Base-by-base conservation (phyloP, 2,113 vertebrate genomes). In the Procavia capensis region DNA sequence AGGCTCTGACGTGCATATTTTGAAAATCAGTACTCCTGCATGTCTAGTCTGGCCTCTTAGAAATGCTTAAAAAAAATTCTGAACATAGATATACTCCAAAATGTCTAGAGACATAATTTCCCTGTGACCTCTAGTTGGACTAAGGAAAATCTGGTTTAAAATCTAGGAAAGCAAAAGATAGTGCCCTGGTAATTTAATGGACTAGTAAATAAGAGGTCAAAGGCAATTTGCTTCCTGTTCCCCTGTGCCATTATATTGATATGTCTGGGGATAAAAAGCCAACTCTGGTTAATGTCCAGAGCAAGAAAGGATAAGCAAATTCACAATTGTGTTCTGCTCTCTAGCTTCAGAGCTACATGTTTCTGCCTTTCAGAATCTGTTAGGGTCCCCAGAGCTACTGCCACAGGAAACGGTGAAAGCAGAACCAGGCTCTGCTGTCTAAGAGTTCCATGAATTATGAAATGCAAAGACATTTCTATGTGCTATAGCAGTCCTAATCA, bases 201-300 rank as follows among this genome's bases (percentile, higher is more conserved):
- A 78, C 70, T 86, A 72, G 89, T 93, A 97, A 97, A 89, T 91
- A 96, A 97, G 91, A 97, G 96, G 97, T 96, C 89, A 96, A 88
- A 96, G 94, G 43, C 86, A 93, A 90, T 91, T 95, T 76, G 89
- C 91, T 96, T 91, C 63, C 91, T 70, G 75, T 43, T 96, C 79
- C 93, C 89, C 39, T 76, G 89, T 87, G 94, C 76, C 9, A 3
- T 94, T 89, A 75, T 93, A 93, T 54, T 93, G 97, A 88, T 91
- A 95, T 87, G 75, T 94, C 94, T 86, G 86, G 86, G 97, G 83
- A 96, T 95, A 95, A 95, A 95, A 91, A 91, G 86, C 95, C 97
- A 96, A 89, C 78, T 84, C 95, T 74, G 89, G 93, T 96, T 94
- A 96, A 84, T 87, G 95, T 94, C 86, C 84, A 91, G 94, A 93